Base-by-base conservation (phyloP, 1,140 invertebrate genomes). In the Bacillus rossius region DNA sequence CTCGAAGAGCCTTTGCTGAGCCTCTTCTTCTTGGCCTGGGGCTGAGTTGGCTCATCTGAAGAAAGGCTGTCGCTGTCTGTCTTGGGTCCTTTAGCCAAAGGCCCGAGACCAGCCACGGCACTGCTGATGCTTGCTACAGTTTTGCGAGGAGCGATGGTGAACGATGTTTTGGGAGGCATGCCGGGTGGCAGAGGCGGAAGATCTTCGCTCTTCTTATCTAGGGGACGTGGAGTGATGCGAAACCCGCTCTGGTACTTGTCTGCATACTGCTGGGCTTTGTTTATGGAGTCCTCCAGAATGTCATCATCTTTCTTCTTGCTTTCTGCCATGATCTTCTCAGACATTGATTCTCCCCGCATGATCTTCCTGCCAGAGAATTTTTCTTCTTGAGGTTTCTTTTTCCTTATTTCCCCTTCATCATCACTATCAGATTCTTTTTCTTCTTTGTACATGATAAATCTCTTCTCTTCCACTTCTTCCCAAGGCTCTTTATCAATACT, bases 11-110 rank as follows among this genome's bases (percentile, higher is more conserved):
- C 48, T 4, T 48, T 38, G n/a, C 25, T 22, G 4, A 20, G 16
- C 25, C 49, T 57, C 43, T 49, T 57, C 19, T 57, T 57, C 20
- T 57, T 57, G 10, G 29, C 45, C 23, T 45, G 52, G 38, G 29
- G 52, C 57, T 25, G 51, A 45, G 29, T 34, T 34, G 29, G 29
- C 10, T 34, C 29, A 43, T 55, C 49, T 47, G 57, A 55, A 0
- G 64, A 57, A 3, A 73, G 74, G 43, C 74, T 75, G 2, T 77
- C 75, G 0, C 74, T 75, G 43, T 75, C 75, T 0, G 75, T 75
- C 26, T 73, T 68, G 0, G 69, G 73, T 0, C 75, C 74, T 57
- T 76, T 75, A 3, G 71, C 65, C 23, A 71, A 67, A n/a, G 17
- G 17, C 17, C 43, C 43, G 5, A 45, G 43, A 5, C 17, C 23